Evolutionary conservation across 2,113 vertebrate genomes (phyloP).

Genomic region (Eulemur macaco): DNA sequence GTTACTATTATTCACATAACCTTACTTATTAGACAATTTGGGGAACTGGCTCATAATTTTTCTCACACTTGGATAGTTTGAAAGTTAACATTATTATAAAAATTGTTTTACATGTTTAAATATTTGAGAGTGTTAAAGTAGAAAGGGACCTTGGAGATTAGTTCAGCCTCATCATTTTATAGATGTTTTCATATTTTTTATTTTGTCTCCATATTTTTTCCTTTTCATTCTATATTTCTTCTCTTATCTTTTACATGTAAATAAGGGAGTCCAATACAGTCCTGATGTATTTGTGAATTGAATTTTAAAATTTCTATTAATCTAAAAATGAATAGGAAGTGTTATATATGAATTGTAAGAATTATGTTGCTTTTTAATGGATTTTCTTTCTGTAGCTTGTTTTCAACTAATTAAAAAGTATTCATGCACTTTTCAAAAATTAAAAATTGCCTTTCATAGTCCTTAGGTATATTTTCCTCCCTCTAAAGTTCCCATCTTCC

Average conservation of each 20-base stretch:
- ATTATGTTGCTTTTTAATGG: constrained; percentile 16
- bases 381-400: constrained; percentile 11
- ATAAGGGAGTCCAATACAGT: background rate
- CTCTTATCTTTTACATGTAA: constrained; percentile 18
- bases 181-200: background rate
- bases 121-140: background rate
- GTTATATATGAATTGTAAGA: background rate
- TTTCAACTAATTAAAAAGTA: constrained; percentile 31
- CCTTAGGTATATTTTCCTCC: background rate
- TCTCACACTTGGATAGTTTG: background rate
- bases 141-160: background rate
- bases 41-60: background rate
- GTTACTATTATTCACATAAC: background rate
- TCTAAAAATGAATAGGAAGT: background rate
- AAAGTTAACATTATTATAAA: background rate
- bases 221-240: background rate
- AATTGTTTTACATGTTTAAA: background rate
- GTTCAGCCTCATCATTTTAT: background rate
- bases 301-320: background rate
- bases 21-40: background rate
- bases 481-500: background rate
- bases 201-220: background rate
- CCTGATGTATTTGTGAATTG: background rate
- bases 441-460: background rate
- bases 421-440: background rate